Percentiles rank a stretch among this genome's conserved stretches.
These are phyloP conservation scores for Drosophila mauritiana DNA, from an alignment of 1,140 invertebrate species.

Conservation along the genomic window DNA sequence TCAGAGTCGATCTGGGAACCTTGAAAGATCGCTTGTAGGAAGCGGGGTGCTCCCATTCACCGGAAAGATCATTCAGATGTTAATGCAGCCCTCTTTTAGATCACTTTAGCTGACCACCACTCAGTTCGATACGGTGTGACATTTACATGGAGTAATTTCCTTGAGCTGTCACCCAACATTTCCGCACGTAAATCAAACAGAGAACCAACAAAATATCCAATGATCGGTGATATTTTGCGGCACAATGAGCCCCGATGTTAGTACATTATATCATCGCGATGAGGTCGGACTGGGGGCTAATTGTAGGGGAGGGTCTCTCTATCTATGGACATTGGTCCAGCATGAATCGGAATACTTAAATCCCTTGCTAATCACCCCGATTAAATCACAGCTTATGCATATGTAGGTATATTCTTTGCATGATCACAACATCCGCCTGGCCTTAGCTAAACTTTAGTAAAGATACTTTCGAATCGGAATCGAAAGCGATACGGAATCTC, in stretches of 20 bases:
- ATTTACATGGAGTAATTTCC: conserved; percentile 35
- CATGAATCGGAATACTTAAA: conserved; percentile 72
- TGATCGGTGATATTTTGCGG: conserved; percentile 40
- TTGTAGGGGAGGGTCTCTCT: conserved; percentile 47
- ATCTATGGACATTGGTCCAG: conserved; percentile 16
- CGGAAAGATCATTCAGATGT: conserved; percentile 39
- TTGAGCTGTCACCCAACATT: conserved; percentile 31
- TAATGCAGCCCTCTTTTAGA: conserved; percentile 17
- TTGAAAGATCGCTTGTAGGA: conserved; percentile 3
- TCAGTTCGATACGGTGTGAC: conserved; percentile 20
- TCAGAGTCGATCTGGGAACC: conserved; percentile 11
- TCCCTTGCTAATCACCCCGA: conserved; percentile 38
- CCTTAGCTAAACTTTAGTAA: conserved; percentile 10
- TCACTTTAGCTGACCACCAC: not conserved
- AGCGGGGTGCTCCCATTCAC: conserved; percentile 22
- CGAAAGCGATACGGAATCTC: conserved; percentile 20
- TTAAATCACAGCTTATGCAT: conserved; percentile 48
- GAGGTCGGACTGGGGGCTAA: conserved; percentile 28
- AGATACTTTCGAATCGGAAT: conserved; percentile 44
- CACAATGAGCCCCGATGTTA: conserved; percentile 32
- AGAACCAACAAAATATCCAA: conserved; percentile 22
- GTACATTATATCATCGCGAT: conserved; percentile 31
- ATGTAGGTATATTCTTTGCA: conserved; percentile 57
- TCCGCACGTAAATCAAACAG: conserved; percentile 37
- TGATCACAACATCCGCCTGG: conserved; percentile 56